A percentile compares a stretch with the other conserved stretches of the same genome.
phyloP scores from a whole-genome alignment of 2,888 invertebrate genomes.

The Sminthurides aquaticus region DNA sequence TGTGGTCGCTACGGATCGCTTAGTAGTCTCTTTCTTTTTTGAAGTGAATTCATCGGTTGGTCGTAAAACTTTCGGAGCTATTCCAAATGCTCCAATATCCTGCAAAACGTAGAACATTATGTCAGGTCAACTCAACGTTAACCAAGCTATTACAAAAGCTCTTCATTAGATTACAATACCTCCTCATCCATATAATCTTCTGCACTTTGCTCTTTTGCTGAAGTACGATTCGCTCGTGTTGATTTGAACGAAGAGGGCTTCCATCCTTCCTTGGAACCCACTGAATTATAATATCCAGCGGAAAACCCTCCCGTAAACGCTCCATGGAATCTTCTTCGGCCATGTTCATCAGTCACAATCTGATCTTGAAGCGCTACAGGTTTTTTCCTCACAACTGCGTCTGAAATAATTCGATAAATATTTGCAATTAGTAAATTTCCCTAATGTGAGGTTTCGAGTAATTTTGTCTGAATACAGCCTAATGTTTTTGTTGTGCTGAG shows the following conservation, averaged over 20 bases:
- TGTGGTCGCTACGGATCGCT: constrained; percentile 45
- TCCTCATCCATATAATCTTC: constrained; percentile 99
- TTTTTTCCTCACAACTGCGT: constrained; percentile 70
- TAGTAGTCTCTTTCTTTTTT: constrained; percentile 36
- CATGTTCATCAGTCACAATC: constrained; percentile 79
- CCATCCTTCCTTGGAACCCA: constrained; percentile 94
- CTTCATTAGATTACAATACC: constrained; percentile 47
- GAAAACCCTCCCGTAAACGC: constrained; percentile 98
- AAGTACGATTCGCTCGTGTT: constrained; percentile 63
- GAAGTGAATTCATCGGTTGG: constrained; percentile 68
- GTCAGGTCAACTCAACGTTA: neutral
- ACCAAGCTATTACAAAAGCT: too few species aligned
- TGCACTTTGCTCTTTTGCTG: constrained; percentile 57
- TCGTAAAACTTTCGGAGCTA: constrained; percentile 78
- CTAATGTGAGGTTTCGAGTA: constrained; percentile 10
- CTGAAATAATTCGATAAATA: constrained; percentile 49
- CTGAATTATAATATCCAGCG: constrained; percentile 94
- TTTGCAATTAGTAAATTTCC: too few species aligned
- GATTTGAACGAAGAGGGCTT: constrained; percentile 84
- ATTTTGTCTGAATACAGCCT: neutral
- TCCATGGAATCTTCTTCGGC: constrained; percentile 88
- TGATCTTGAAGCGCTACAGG: constrained; percentile 72
- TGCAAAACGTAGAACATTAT: constrained; percentile 43
- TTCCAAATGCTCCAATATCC: constrained; percentile 88
- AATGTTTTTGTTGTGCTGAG: neutral